These are phyloP conservation scores for Heliconius melpomene DNA, from an alignment of 1,140 invertebrate genomes.

Conservation along the genomic window DNA sequence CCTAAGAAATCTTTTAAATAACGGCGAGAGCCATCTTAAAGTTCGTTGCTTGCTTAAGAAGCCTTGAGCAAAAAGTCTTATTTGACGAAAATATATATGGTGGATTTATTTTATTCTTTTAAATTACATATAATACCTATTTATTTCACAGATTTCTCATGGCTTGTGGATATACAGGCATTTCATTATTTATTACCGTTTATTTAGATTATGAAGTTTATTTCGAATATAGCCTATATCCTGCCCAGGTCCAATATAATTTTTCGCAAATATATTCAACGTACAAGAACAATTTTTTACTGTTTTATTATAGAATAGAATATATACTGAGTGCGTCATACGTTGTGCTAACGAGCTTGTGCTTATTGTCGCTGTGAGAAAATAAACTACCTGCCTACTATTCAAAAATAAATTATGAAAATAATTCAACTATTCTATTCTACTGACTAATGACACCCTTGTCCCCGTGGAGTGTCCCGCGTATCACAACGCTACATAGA, in stretches of 20 bases:
- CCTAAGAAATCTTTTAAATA: not conserved
- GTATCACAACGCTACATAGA: constrained; percentile 56
- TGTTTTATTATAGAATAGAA: not conserved
- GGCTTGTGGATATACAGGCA: too few species aligned
- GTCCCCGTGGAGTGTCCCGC: constrained; percentile 46
- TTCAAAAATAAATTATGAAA: constrained; percentile 18
- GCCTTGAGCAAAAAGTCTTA: not conserved
- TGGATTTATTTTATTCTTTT: too few species aligned
- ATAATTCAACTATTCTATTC: constrained; percentile 47
- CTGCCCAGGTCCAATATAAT: too few species aligned
- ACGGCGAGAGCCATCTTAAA: not conserved
- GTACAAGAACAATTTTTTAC: too few species aligned
- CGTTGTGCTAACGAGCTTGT: constrained; percentile 13
- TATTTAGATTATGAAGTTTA: too few species aligned
- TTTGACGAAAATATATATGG: too few species aligned
- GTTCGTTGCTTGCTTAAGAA: not conserved
- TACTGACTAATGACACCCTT: constrained; percentile 54
- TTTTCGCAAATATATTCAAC: too few species aligned
- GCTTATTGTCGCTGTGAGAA: not conserved
- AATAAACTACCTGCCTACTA: not conserved
- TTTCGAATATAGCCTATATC: too few species aligned
- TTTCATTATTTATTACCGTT: too few species aligned
- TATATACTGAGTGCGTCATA: not conserved
- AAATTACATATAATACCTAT: too few species aligned
- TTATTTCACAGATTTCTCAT: too few species aligned